A percentile compares a stretch with the other conserved stretches of the same genome.
phyloP scores from a whole-genome alignment of 2,888 invertebrate species.

The Gerris lacustris region DNA sequence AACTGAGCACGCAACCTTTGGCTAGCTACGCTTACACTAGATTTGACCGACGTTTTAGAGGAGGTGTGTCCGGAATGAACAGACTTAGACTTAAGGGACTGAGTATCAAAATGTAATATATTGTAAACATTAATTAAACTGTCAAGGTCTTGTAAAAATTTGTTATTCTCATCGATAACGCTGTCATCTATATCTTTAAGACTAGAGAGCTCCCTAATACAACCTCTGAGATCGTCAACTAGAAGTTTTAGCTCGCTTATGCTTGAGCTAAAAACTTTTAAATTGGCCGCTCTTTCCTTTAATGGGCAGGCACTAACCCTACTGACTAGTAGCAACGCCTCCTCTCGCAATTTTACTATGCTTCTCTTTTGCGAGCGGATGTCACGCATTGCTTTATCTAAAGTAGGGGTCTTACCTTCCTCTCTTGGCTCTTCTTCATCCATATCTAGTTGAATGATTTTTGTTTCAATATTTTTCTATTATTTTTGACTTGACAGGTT shows the following conservation, averaged over 20 bases:
- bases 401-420: constrained; percentile 1
- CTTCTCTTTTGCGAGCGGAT: background rate
- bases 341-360: background rate
- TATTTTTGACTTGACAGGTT: background rate
- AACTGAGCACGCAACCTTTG: background rate
- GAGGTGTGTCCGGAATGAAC: background rate
- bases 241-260: background rate
- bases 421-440: background rate
- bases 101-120: background rate
- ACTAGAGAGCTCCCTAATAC: background rate
- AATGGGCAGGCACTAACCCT: background rate
- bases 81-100: background rate
- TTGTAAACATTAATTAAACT: background rate
- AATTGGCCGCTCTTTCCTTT: background rate
- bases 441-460: background rate
- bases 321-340: background rate
- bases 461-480: background rate
- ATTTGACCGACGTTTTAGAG: background rate
- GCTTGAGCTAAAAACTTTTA: background rate
- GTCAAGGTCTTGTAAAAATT: background rate
- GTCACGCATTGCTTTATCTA: background rate
- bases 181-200: background rate
- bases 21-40: background rate
- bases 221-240: background rate
- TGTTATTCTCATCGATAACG: background rate